Evolutionary conservation across 1,140 invertebrate genomes (phyloP), one percentile per base, ranked within the genome.

Genomic region (Drosophila equinoxialis): DNA sequence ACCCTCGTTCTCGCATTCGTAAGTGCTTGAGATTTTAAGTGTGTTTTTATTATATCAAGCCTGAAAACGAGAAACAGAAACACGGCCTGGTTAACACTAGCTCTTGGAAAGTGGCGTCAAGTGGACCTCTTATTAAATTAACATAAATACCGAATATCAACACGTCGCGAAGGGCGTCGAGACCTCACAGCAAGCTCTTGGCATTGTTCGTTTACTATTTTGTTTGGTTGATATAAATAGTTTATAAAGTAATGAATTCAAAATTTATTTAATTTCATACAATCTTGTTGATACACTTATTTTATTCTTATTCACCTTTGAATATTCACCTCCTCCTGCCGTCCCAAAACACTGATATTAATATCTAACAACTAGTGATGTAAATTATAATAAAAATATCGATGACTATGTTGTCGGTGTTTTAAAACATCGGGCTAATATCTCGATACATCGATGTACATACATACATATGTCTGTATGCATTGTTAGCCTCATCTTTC

Each of bases 61-160:
- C 33, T 76, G 65, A 76, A 79, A 67, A 65, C 20, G 58, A 77
- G 35, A 77, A 77, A 73, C 64, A 77, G 35, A 77, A 77, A 73
- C 64, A 71, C 70, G 39, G 63, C 35, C 45, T 11, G 45, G 45
- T 20, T 20, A 51, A 51, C 45, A 51, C 45, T 14, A 69, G 41
- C 74, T 74, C 74, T 79, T 57, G 3, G 39, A 54, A 77, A 77
- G 77, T 79, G 74, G 59, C 74, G 57, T 80, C 35, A 71, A 80
- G 74, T 62, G 67, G 67, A 74, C 37, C 67, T 67, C 75, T 80
- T 55, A 78, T 74, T 74, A 77, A 77, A 77, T 73, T 73, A 76
- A 76, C 69, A 79, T 79, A 76, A 65, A 76, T 62, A 55, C 30
- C 33, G 4, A 68, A 68, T 64, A 75, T 71, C 61, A 76, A 71